phyloP scores from a whole-genome alignment of 2,797 vertebrate species.

The Eleutherodactylus coqui region DNA sequence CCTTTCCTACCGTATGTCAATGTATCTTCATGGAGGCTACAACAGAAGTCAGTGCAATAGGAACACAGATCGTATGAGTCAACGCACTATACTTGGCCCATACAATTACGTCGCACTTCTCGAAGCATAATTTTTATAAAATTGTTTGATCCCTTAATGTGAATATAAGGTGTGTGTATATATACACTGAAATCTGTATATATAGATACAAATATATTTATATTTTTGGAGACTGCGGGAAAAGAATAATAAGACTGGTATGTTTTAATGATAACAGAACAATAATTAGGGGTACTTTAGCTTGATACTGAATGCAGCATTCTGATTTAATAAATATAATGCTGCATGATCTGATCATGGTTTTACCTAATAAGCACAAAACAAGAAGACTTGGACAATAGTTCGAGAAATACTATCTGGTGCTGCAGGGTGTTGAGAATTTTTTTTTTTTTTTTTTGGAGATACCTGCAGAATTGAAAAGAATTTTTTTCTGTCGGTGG shows the following conservation, averaged over 20 bases:
- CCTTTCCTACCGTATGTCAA: constrained; percentile 39
- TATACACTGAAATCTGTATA: constrained; percentile 70
- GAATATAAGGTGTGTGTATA: constrained; percentile 84
- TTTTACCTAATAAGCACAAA: constrained; percentile 92
- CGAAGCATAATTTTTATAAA: constrained; percentile 80
- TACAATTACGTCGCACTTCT: constrained; percentile 67
- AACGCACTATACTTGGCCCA: constrained; percentile 68
- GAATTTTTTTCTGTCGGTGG: constrained; percentile 28
- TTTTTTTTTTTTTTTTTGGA: too few relatives aligned
- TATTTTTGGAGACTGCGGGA: constrained; percentile 92
- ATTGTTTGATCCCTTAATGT: constrained; percentile 78
- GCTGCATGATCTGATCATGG: constrained; percentile 71
- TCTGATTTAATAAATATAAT: constrained; percentile 76
- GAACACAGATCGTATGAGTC: constrained; percentile 72
- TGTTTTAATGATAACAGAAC: constrained; percentile 77
- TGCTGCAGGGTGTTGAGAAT: constrained; percentile 17
- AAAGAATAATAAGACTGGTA: constrained; percentile 80
- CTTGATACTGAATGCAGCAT: constrained; percentile 76
- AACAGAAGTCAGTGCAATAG: constrained; percentile 62
- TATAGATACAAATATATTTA: constrained; percentile 80
- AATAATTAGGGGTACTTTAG: constrained; percentile 80
- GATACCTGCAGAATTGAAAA: constrained; percentile 42
- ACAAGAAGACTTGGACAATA: constrained; percentile 67
- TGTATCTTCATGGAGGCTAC: constrained; percentile 29
- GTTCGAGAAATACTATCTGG: constrained; percentile 19